A percentile compares a stretch with the other conserved stretches of the same genome.
Evolutionary conservation across 1,140 invertebrate species (phyloP).

Genomic region (Formica selysi): DNA sequence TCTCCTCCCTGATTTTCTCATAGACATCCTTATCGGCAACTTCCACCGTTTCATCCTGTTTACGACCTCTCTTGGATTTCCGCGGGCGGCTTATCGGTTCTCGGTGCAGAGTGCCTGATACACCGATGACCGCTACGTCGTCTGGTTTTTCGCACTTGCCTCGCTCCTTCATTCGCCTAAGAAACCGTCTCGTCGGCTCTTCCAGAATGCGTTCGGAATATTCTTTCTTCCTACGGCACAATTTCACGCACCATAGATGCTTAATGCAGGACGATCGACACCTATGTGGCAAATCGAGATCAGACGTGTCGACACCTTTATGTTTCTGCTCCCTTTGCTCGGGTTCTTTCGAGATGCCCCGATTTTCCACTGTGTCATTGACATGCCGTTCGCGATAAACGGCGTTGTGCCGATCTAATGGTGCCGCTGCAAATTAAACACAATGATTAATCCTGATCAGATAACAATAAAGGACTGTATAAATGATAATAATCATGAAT

Average conservation of each 20-base stretch:
- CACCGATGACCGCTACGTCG: not conserved
- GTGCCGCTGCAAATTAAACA: not conserved
- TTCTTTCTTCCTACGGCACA: conserved; percentile 15
- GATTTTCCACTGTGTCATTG: not conserved
- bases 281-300: conserved; percentile 1
- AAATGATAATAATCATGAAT: not conserved
- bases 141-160: not conserved
- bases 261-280: not conserved
- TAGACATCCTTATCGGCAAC: not conserved
- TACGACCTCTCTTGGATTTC: conserved; percentile 35
- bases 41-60: conserved; percentile 16
- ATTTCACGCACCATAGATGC: conserved; percentile 3
- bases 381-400: not conserved
- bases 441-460: not conserved
- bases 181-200: not conserved
- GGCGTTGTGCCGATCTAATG: not conserved
- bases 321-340: not conserved
- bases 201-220: not conserved
- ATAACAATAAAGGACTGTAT: not conserved
- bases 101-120: conserved; percentile 9
- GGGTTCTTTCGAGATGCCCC: not conserved
- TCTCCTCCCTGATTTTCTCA: not conserved
- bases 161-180: conserved; percentile 15
- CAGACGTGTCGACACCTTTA: not conserved
- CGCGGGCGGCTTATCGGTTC: conserved; percentile 18